Percentiles rank a stretch among this genome's conserved stretches.
phyloP scores from a whole-genome alignment of 2,113 vertebrate species.

The Antigone vipio region DNA sequence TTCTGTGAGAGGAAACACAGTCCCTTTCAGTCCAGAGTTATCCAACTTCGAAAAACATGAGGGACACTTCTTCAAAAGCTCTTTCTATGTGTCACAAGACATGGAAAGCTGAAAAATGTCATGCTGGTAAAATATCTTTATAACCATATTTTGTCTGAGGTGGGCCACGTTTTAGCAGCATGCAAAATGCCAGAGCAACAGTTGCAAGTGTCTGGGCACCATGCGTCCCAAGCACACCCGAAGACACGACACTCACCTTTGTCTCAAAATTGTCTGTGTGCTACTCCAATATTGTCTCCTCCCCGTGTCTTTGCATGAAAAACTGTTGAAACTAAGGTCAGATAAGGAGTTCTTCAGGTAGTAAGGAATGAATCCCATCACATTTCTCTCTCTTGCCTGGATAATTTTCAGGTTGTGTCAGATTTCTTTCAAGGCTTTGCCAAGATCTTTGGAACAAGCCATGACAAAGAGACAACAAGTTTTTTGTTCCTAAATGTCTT shows the following conservation, averaged over 20 bases:
- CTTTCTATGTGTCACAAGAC: background rate
- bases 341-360: background rate
- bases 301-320: background rate
- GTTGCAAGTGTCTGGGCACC: background rate
- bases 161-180: background rate
- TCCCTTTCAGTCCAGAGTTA: background rate
- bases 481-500: background rate
- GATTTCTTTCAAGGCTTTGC: background rate
- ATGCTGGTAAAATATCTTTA: background rate
- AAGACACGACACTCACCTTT: background rate
- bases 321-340: background rate
- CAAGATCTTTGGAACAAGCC: background rate
- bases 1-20: accelerated
- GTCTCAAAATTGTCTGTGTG: background rate
- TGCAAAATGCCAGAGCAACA: background rate
- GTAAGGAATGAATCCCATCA: background rate
- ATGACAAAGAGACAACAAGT: background rate
- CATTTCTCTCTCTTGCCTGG: background rate
- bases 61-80: background rate
- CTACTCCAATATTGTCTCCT: background rate
- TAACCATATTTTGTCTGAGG: background rate
- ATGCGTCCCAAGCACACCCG: background rate
- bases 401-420: background rate
- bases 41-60: background rate
- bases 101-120: background rate